Base-by-base conservation (phyloP, 2,113 vertebrate genomes). In the Oryzias javanicus region DNA sequence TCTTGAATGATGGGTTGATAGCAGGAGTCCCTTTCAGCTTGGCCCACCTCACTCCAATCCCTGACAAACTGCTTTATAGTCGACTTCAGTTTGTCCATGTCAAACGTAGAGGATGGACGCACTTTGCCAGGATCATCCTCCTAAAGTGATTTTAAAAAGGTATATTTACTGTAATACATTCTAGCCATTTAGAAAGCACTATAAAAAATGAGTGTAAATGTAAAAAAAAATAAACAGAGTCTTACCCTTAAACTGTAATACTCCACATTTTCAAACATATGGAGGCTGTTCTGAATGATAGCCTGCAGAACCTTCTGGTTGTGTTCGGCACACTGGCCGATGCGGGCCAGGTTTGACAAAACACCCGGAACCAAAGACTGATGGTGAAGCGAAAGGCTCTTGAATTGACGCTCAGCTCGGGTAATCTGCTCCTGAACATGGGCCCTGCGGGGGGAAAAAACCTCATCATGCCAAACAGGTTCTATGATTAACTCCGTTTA, bases 61-160 rank as follows among this genome's bases (percentile, higher is more conserved):
- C 97, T 92, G 65, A 98, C 95, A 92, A 99, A 98, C 64, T 99
- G 97, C 87, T 98, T 99, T 86, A 99, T 91, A 17, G 97, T 99
- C 10, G 97, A 99, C 72, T 99, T 99, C 47, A 99, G 92, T 75
- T 99, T 99, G 91, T 99, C 97, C 97, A 99, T 98, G 88, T 99
- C 96, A 90, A 99, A 99, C 1, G 95, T 98, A n/a, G 96, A 94
- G 35, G 95, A 92, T 17, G 95, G 93, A 8, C 90, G 92, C 58
- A 90, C 85, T 84, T 95, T 96, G 60, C 89, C 92, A 3, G 76
- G 57, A 55, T 91, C 77, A 41, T 87, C 71, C 88, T 91, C 65
- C n/a, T 47, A 48, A 50, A 66, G n/a, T 3, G 42, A 62, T 4
- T 35, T 35, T 2, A 10, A 35, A 35, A 35, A 3, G 35, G 35